Evolutionary conservation across 1,140 invertebrate genomes (phyloP).

Genomic region (Maconellicoccus hirsutus): DNA sequence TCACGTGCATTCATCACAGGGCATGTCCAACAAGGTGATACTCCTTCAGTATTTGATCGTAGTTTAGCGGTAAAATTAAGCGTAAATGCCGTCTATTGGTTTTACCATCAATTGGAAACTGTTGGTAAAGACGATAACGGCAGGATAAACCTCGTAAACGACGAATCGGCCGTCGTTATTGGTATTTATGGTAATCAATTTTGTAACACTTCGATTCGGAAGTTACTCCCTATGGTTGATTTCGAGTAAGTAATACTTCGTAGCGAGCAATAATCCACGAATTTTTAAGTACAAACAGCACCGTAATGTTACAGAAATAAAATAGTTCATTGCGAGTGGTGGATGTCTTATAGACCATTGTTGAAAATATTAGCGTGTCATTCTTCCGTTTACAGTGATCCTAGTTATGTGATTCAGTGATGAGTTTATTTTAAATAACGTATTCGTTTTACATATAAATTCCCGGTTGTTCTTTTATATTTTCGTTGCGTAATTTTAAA

Average conservation of each 20-base stretch:
- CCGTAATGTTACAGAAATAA: neutral
- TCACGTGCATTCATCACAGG: constrained; percentile 6
- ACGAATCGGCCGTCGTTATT: constrained; percentile 12
- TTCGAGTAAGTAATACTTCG: constrained; percentile 1
- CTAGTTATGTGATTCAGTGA: no score
- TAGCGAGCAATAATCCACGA: neutral
- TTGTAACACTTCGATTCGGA: neutral
- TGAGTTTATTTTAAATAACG: no score
- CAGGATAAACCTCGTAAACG: neutral
- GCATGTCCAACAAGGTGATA: constrained; percentile 22
- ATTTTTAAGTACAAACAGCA: neutral
- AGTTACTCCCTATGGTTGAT: neutral
- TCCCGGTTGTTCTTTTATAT: no score
- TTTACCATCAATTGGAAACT: constrained; percentile 1
- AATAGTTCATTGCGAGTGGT: neutral
- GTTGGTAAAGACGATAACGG: neutral
- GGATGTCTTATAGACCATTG: constrained; percentile 13
- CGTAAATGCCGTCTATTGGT: constrained; percentile 5
- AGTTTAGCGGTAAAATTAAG: constrained; percentile 25
- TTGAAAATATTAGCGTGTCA: constrained; percentile 7
- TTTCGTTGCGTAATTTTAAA: no score
- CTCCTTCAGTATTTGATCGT: constrained; percentile 24
- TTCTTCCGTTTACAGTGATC: neutral
- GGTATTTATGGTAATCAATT: constrained; percentile 5
- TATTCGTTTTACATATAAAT: no score